Conservation (phyloP, 1,140 invertebrate genomes). For the Octopus bimaculoides region DNA sequence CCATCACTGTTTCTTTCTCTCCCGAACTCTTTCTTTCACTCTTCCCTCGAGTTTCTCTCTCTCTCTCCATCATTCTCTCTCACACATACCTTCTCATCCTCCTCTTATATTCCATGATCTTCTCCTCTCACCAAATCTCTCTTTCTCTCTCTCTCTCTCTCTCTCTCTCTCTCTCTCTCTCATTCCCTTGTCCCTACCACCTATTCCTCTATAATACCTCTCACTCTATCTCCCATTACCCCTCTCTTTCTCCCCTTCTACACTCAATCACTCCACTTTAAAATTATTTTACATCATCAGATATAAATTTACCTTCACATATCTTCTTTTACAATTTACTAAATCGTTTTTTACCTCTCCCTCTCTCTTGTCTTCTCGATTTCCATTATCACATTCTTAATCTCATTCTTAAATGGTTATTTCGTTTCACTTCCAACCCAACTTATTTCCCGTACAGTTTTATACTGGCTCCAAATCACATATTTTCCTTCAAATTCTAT, state of each 20-base stretch:
- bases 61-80: neutral
- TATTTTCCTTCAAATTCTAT: neutral
- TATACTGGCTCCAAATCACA: too few relatives aligned
- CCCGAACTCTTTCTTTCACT: neutral
- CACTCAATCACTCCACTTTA: neutral
- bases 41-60: neutral
- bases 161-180: neutral
- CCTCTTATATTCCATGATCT: neutral
- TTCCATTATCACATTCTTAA: neutral
- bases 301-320: neutral
- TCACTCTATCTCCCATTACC: neutral
- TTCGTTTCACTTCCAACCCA: too few relatives aligned
- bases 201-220: neutral
- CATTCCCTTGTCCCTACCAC: neutral
- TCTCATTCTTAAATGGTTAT: too few relatives aligned
- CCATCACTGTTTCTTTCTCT: neutral
- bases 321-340: neutral
- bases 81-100: neutral
- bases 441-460: too few relatives aligned
- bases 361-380: neutral
- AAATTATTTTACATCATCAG: neutral
- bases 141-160: neutral
- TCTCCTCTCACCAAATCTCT: neutral
- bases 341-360: neutral
- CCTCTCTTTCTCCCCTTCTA: neutral